Base-by-base conservation (phyloP, 30 jellyfish, hydroid and myxozoan species). In the Hydractinia symbiolongicarpus region DNA sequence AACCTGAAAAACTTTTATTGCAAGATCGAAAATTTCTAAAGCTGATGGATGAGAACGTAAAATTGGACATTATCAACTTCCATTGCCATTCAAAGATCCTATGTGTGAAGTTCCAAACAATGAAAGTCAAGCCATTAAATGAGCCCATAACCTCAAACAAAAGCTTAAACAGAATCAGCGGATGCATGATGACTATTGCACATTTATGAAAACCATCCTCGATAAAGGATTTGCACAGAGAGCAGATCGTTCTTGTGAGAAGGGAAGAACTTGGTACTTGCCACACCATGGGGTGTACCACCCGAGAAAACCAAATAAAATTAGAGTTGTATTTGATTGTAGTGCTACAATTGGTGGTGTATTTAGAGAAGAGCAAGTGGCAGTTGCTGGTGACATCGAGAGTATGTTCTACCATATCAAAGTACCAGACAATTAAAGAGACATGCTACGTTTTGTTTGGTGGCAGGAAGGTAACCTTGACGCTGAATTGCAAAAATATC, bases 271-370 rank as follows among this genome's bases (percentile, higher is more conserved):
- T n/a, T 85, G 96, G 96, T 88, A 82, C 77, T 58, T 88, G 50
- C 96, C 94, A 1, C 96, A 88, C 61, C 96, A n/a, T 66, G 75
- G 75, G 20, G 89, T 88, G 21, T 54, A 57, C 83, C 72, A 82
- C 54, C 94, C 86, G 54, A 79, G 83, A 84, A 88, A 88, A 73
- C 95, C n/a, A n/a, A n/a, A n/a, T n/a, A n/a, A n/a, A n/a, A n/a
- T n/a, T n/a, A n/a, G n/a, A n/a, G n/a, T n/a, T 9, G 95, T 86
- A 53, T 79, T 80, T 66, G 95, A 86, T 72, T 86, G 95, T 56
- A 72, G 91, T n/a, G 93, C 94, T 53, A 83, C 62, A 79, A 82
- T 66, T 68, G 83, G 62, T 10, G 86, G 86, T 61, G 62, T 66
- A 4, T 88, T 88, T 78, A 67, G 96, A 21, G 94, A 88, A 78